Conservation (phyloP, 2,797 vertebrate species). For the Delichon dasypus region DNA sequence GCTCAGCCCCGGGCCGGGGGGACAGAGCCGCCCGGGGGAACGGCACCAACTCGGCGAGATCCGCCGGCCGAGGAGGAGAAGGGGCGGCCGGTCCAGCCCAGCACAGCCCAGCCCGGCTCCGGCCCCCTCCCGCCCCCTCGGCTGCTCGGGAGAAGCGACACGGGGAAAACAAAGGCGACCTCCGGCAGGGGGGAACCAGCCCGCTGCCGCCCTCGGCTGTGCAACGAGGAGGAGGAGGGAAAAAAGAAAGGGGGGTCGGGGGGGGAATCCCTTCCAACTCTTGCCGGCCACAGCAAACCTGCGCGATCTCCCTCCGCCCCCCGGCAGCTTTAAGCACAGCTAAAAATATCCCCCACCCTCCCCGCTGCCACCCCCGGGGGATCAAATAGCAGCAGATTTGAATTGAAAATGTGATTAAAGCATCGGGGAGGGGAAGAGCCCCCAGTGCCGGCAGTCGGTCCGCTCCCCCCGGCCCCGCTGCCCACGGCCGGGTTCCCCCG, state of each 20-base stretch:
- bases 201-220: conserved; percentile 2
- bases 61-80: neutral
- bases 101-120: neutral
- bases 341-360: conserved; percentile 53
- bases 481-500: neutral
- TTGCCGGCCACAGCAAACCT: conserved; percentile 20
- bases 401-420: conserved; percentile 67
- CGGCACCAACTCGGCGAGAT: neutral
- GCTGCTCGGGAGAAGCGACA: conserved; percentile 16
- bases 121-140: neutral
- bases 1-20: neutral
- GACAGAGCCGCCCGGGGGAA: neutral
- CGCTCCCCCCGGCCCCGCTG: neutral
- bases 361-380: conserved; percentile 9
- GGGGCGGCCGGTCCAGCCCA: neutral
- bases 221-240: neutral
- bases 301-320: conserved; percentile 10
- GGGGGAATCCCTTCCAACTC: conserved; percentile 7
- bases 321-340: conserved; percentile 37
- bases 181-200: neutral
- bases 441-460: neutral
- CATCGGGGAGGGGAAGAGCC: neutral
- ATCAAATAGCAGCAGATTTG: conserved; percentile 66
- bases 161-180: conserved; percentile 37
- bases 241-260: neutral